A percentile compares a stretch with the other conserved stretches of the same genome.
phyloP scores from a whole-genome alignment of 2,797 vertebrate genomes.

The Neosilurus hyrtlii region DNA sequence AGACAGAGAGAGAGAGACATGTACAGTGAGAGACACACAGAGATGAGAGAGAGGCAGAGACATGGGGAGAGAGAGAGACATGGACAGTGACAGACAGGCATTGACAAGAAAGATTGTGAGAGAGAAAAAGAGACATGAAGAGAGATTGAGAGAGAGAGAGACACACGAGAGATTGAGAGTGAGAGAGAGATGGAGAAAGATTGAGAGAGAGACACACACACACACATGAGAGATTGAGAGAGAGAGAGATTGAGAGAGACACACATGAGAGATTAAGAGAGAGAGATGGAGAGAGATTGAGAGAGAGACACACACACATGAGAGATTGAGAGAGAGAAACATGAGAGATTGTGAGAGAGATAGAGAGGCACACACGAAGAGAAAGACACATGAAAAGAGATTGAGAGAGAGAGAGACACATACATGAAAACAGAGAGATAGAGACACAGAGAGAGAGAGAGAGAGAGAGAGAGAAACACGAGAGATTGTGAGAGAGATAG shows the following conservation, averaged over 20 bases:
- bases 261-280: background rate
- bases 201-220: no score
- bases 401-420: background rate
- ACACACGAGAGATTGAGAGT: no score
- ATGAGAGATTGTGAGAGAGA: background rate
- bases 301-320: background rate
- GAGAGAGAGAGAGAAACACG: no score
- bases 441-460: background rate
- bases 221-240: no score
- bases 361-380: background rate
- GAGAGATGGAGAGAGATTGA: rapidly evolving
- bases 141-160: background rate
- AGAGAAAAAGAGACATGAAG: no score
- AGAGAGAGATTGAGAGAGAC: background rate
- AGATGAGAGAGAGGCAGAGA: background rate
- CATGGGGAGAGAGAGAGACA: no score
- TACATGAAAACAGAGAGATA: background rate
- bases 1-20: background rate
- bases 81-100: background rate
- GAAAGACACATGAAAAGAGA: no score
- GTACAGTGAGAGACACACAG: no score
- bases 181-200: no score
- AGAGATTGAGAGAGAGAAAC: no score
- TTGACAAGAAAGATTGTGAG: background rate
- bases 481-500: no score